Evolutionary conservation across 2,888 invertebrate species (phyloP), one percentile per base, ranked within the genome.

Genomic region (Tiliacea aurago): DNA sequence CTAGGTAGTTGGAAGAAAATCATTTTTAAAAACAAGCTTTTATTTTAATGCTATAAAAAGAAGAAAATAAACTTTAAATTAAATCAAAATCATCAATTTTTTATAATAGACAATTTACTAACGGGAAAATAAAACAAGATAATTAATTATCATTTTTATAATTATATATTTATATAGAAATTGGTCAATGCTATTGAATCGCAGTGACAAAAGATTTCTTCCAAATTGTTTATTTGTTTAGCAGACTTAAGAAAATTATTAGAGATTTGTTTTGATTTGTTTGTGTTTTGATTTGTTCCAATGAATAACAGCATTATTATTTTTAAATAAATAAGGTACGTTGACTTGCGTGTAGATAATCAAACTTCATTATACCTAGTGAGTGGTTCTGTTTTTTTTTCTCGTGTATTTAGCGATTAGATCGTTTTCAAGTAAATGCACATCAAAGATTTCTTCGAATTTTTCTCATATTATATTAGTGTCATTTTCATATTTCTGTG

Each of bases 381-480:
- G 20, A 51, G 23, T n/a, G n/a, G n/a, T n/a, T n/a, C 28, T 28
- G 28, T 28, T 51, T 37, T 5, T 37, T 49, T 49, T 47, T 62
- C 49, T 28, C n/a, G 37, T 28, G 28, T 70, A 49, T n/a, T 51
- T 20, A 1, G 7, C 41, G 1, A 58, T 70, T 28, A 7, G 51
- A 58, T 76, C 1, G 47, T 37, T 45, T 78, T 13, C 20, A 62
- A 62, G 43, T 4, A 15, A 56, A 33, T 49, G 33, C 49, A 51
- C 70, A 49, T 23, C 47, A 61, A 68, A 68, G 28, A 41, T 61
- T 23, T 55, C 47, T 58, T 5, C 1, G 58, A 61, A 47, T 23
- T 13, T 10, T 13, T 55, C 5, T 9, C 13, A 23, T 45, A 51
- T 28, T 13, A 11, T 53, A 23, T 15, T 20, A 47, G 15, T 37